Evolutionary conservation across 2,888 invertebrate genomes (phyloP).

Genomic region (Linnaemya tessellans): DNA sequence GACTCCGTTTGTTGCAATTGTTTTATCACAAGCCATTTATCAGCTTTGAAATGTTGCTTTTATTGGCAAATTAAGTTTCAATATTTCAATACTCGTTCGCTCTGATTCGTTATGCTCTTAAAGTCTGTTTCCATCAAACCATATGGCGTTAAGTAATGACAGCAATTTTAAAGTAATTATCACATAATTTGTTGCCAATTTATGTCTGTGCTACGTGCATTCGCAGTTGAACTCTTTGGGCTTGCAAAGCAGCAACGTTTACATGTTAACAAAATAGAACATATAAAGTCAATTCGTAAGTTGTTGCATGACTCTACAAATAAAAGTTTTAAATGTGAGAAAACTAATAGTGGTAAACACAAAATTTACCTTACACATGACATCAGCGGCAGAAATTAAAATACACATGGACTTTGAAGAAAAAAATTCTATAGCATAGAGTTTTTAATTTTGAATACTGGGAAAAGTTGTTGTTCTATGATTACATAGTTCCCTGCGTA

Average conservation of each 20-base stretch:
- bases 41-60: conserved; percentile 38
- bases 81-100: conserved; percentile 16
- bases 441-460: too few species aligned
- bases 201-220: conserved; percentile 60
- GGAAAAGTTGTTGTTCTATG: too few species aligned
- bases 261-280: conserved; percentile 49
- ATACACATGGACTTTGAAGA: neutral
- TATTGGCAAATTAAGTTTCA: conserved; percentile 20
- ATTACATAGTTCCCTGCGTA: too few species aligned
- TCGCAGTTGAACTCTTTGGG: conserved; percentile 36
- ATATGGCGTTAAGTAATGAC: conserved; percentile 71
- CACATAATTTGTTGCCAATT: conserved; percentile 72
- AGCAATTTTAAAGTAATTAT: conserved; percentile 71
- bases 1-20: conserved; percentile 10
- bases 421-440: too few species aligned
- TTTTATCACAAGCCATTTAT: conserved; percentile 55
- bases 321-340: neutral
- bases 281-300: conserved; percentile 12
- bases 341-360: neutral
- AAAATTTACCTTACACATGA: neutral
- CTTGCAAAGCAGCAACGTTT: conserved; percentile 27
- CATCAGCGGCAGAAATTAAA: too few species aligned
- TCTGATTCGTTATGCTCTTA: conserved; percentile 6
- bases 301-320: conserved; percentile 7
- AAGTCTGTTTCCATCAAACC: neutral